Percentiles rank a stretch among this genome's conserved stretches.
These are phyloP conservation scores for Crossaster papposus DNA, from an alignment of 53 echinoderm and acorn worm genomes.

Conservation along the genomic window DNA sequence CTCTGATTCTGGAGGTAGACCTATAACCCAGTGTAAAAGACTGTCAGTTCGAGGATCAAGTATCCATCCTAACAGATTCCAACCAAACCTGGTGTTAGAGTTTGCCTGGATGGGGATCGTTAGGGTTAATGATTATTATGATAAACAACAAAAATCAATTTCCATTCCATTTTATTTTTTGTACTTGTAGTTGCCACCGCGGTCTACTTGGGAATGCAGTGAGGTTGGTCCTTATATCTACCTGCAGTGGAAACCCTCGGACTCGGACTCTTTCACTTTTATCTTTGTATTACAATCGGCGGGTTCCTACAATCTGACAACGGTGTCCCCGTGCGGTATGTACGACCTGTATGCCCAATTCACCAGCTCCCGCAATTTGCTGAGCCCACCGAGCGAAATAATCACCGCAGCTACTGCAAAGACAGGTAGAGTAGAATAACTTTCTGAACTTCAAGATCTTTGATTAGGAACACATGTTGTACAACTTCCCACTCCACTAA, in stretches of 20 bases:
- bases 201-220: slow-evolving; percentile 33
- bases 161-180: background rate
- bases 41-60: no score
- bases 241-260: background rate
- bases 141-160: background rate
- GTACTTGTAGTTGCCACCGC: slow-evolving; percentile 11
- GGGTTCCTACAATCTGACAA: slow-evolving; percentile 7
- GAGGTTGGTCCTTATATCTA: background rate
- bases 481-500: no score
- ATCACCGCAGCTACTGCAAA: background rate
- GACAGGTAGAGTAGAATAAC: background rate
- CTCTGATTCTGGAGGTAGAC: no score
- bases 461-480: no score
- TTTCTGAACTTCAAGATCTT: no score
- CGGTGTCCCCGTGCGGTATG: background rate
- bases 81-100: no score
- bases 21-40: no score
- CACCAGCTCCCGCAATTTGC: background rate
- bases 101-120: no score
- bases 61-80: no score
- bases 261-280: background rate
- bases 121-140: no score
- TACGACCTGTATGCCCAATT: slow-evolving; percentile 3
- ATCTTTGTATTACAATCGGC: background rate
- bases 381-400: slow-evolving; percentile 2